These are phyloP conservation scores for Agrotis segetum DNA, from an alignment of 2,888 invertebrate species.

Conservation along the genomic window DNA sequence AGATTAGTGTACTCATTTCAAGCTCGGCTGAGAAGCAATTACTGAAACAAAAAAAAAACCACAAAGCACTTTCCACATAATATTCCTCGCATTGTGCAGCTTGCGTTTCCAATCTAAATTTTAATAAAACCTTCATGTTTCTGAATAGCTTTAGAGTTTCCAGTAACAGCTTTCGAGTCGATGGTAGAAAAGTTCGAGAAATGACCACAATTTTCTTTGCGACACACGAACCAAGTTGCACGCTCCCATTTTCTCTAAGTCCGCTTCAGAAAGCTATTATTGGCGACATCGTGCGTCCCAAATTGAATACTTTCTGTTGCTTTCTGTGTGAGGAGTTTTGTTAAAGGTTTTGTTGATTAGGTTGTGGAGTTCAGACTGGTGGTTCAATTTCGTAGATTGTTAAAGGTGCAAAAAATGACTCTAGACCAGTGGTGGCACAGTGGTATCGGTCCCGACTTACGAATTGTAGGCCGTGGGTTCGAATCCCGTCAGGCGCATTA, in stretches of 20 bases:
- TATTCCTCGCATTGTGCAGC: slow-evolving; percentile 28
- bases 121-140: slow-evolving; percentile 55
- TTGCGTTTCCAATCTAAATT: slow-evolving; percentile 50
- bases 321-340: slow-evolving; percentile 26
- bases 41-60: slow-evolving; percentile 33
- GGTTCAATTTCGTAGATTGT: neutral
- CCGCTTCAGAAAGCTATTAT: slow-evolving; percentile 63
- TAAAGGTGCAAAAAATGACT: too few species aligned
- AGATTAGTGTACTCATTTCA: slow-evolving; percentile 36
- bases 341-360: slow-evolving; percentile 23
- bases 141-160: slow-evolving; percentile 49
- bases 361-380: slow-evolving; percentile 25
- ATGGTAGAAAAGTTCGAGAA: slow-evolving; percentile 59
- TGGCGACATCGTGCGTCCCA: slow-evolving; percentile 53
- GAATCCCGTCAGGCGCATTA: too few species aligned
- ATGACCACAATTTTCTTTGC: slow-evolving; percentile 61
- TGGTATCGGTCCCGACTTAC: too few species aligned
- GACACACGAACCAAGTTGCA: slow-evolving; percentile 55
- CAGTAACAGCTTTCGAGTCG: slow-evolving; percentile 56
- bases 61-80: slow-evolving; percentile 34
- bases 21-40: slow-evolving; percentile 51
- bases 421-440: too few species aligned
- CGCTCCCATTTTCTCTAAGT: slow-evolving; percentile 48
- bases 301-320: slow-evolving; percentile 59
- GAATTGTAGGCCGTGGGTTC: too few species aligned